These are phyloP conservation scores for Penelope pileata DNA, from an alignment of 2,113 vertebrate species.

Conservation along the genomic window DNA sequence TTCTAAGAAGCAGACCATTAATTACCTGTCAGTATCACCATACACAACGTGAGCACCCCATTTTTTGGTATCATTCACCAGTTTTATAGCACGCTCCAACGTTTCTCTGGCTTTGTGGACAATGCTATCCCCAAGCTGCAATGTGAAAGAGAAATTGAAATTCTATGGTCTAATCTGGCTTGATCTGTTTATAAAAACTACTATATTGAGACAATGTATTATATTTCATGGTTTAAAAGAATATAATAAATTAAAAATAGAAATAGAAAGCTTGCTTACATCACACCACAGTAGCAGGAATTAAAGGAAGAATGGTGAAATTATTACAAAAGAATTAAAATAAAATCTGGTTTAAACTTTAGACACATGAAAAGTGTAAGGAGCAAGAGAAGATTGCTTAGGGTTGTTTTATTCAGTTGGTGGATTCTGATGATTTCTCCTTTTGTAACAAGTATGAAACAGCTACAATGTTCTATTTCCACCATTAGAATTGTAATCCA, in stretches of 20 bases:
- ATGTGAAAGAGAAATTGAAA: slow-evolving; percentile 38
- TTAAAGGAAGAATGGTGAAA: background rate
- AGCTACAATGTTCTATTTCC: background rate
- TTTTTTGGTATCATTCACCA: slow-evolving; percentile 96
- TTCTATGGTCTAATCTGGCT: background rate
- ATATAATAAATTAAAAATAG: background rate
- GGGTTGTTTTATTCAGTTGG: background rate
- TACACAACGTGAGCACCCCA: slow-evolving; percentile 97
- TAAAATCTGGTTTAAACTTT: background rate
- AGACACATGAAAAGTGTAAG: background rate
- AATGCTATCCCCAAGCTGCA: slow-evolving; percentile 95
- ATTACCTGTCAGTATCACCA: slow-evolving; percentile 96
- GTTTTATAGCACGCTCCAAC: slow-evolving; percentile 93
- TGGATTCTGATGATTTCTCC: background rate
- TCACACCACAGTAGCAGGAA: background rate
- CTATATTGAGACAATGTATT: background rate
- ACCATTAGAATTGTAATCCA: background rate
- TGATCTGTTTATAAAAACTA: background rate
- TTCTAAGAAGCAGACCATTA: background rate
- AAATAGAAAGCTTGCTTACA: background rate
- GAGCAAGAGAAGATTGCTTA: background rate
- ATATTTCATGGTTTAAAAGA: background rate
- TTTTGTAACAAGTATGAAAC: background rate
- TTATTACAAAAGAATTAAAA: background rate
- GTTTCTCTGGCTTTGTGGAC: slow-evolving; percentile 98